Evolutionary conservation across 2,888 invertebrate species (phyloP).

Genomic region (Brachylomia viminalis): DNA sequence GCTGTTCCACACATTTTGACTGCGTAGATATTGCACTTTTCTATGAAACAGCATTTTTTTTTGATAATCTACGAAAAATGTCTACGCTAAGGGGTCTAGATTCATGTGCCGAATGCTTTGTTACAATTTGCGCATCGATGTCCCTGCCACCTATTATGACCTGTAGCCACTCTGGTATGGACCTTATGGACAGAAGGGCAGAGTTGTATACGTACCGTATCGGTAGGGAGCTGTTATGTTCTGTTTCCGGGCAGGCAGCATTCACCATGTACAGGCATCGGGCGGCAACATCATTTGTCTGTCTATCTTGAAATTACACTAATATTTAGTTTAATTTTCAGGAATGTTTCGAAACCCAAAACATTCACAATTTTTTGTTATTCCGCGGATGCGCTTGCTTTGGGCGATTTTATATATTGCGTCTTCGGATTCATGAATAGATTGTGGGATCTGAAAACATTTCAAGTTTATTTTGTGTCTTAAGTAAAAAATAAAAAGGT

Average conservation of each 20-base stretch:
- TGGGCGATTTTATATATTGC: background rate
- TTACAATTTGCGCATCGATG: too few species aligned
- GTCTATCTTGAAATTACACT: background rate
- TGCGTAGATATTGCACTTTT: too few species aligned
- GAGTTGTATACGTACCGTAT: background rate
- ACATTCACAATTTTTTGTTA: background rate
- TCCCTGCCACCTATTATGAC: too few species aligned
- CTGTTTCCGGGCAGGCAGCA: background rate
- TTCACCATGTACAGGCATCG: background rate
- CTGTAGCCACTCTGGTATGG: too few species aligned
- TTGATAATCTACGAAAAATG: too few species aligned
- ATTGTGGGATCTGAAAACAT: constrained; percentile 17
- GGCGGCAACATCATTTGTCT: background rate
- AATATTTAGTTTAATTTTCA: background rate
- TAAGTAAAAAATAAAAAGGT: background rate
- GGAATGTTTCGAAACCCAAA: background rate
- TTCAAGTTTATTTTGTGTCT: background rate
- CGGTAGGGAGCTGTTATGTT: background rate
- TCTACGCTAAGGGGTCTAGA: too few species aligned
- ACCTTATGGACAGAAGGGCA: background rate
- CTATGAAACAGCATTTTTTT: too few species aligned
- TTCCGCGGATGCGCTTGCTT: too few species aligned
- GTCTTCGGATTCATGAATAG: background rate
- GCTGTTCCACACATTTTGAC: too few species aligned
- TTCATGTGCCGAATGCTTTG: too few species aligned